Evolutionary conservation across 2,113 vertebrate genomes (phyloP).

Genomic region (Pygoscelis adeliae): DNA sequence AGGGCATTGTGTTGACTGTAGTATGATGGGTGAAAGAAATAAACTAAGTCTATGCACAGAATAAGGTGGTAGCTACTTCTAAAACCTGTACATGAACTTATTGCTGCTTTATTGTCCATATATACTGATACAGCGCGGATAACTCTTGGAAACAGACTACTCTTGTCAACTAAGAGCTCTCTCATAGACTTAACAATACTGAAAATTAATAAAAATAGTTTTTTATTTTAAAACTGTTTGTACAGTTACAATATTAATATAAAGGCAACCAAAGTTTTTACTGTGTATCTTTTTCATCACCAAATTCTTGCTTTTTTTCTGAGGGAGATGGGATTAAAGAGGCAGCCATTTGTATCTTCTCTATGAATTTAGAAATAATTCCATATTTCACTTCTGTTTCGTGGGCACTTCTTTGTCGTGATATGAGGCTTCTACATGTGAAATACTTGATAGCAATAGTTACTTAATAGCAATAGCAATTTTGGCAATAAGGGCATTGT

Average conservation of each 20-base stretch:
- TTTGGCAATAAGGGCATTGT: not conserved
- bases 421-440: not conserved
- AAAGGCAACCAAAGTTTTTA: not conserved
- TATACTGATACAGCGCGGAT: not conserved
- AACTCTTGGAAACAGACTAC: not conserved
- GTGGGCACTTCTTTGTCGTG: not conserved
- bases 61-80: not conserved
- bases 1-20: not conserved
- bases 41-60: not conserved
- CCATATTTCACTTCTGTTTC: not conserved
- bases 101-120: not conserved
- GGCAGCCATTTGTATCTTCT: not conserved
- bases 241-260: not conserved
- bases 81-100: not conserved
- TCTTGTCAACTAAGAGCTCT: not conserved
- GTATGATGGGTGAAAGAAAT: not conserved
- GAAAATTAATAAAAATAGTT: not conserved
- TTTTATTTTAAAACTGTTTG: not conserved
- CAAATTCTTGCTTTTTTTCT: not conserved
- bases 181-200: not conserved
- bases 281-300: not conserved
- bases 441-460: not conserved
- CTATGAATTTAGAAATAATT: not conserved
- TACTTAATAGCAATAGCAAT: not conserved
- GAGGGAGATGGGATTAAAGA: not conserved